These are phyloP conservation scores for Steinernema khuongi DNA, from an alignment of 1,140 invertebrate genomes.

Conservation along the genomic window DNA sequence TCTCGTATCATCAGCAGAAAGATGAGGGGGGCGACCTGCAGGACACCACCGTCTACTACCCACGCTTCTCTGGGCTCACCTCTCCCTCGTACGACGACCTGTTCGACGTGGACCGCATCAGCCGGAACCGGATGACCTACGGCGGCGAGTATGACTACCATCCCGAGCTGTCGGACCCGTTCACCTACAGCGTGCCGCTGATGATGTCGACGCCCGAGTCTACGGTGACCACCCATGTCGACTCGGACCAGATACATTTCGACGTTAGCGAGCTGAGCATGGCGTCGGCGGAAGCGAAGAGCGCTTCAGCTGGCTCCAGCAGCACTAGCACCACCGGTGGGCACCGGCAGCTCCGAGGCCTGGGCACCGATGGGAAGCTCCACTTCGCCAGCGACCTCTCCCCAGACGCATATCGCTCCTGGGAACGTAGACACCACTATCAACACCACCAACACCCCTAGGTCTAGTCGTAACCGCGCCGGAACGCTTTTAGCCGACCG, in stretches of 20 bases:
- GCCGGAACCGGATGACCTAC: not conserved
- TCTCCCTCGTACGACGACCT: slow-evolving; percentile 2
- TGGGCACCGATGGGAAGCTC: not conserved
- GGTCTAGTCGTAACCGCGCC: too few relatives aligned
- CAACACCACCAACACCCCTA: not conserved
- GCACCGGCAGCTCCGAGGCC: not conserved
- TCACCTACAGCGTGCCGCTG: slow-evolving; percentile 4
- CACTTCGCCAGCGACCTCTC: not conserved
- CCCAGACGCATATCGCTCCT: not conserved
- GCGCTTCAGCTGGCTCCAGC: not conserved
- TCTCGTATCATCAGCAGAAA: slow-evolving; percentile 11
- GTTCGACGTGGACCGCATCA: not conserved
- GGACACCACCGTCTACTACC: slow-evolving; percentile 5
- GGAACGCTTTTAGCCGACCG: too few relatives aligned
- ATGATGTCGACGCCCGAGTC: slow-evolving; percentile 7
- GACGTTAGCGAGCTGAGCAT: slow-evolving; percentile 6
- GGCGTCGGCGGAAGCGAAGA: not conserved
- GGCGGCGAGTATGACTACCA: not conserved
- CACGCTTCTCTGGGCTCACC: not conserved
- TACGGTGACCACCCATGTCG: not conserved
- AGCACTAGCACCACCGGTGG: not conserved
- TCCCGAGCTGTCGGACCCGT: not conserved
- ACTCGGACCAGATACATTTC: slow-evolving; percentile 4
- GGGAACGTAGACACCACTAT: not conserved
- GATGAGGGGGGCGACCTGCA: slow-evolving; percentile 8